These are phyloP conservation scores for Stigmatopora nigra DNA, from an alignment of 2,113 vertebrate species.

Conservation along the genomic window DNA sequence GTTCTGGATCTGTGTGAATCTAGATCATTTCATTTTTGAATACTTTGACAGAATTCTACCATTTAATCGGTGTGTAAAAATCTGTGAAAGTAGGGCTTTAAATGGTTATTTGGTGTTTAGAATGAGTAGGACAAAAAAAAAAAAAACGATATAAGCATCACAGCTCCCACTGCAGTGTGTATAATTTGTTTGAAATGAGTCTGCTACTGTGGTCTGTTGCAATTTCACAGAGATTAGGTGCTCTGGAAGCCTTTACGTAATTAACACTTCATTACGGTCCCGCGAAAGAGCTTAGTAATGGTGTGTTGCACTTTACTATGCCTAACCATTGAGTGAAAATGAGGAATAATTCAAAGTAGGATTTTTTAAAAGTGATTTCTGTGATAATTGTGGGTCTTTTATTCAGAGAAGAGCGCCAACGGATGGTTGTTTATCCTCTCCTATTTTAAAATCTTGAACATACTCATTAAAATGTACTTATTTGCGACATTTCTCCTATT, in stretches of 20 bases:
- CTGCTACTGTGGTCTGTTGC: conserved; percentile 32
- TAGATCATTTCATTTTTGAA: no score
- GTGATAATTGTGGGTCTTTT: no score
- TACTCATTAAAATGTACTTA: no score
- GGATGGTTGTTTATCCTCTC: no score
- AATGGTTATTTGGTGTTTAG: background rate
- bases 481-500: no score
- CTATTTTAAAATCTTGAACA: no score
- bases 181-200: conserved; percentile 36
- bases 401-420: no score
- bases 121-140: background rate
- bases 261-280: conserved; percentile 2
- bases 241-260: conserved; percentile 26
- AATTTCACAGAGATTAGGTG: conserved; percentile 50
- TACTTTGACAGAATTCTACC: no score
- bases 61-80: no score
- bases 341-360: background rate
- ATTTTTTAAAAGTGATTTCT: no score
- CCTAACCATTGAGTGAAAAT: background rate
- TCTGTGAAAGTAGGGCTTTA: background rate
- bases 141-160: conserved; percentile 17
- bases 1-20: no score
- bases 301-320: background rate
- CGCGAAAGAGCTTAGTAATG: conserved; percentile 16
- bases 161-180: conserved; percentile 19